These are phyloP conservation scores for Tor tambroides DNA, from an alignment of 2,113 vertebrate genomes.

Conservation along the genomic window DNA sequence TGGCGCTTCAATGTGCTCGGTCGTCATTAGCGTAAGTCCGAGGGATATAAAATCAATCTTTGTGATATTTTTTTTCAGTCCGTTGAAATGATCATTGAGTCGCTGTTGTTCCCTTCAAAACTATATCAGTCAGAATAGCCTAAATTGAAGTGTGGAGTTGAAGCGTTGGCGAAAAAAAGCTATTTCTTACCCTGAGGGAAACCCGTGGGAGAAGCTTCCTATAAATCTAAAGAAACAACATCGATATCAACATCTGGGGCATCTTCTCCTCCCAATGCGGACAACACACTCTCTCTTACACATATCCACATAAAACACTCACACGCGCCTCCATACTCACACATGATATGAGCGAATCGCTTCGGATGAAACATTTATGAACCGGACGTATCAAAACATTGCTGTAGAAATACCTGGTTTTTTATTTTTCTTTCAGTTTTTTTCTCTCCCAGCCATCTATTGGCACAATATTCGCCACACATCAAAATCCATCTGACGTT, in stretches of 20 bases:
- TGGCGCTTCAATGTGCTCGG: conserved; percentile 30
- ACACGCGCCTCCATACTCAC: conserved; percentile 30
- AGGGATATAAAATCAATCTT: conserved; percentile 57
- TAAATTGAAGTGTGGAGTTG: conserved; percentile 63
- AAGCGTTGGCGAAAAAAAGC: conserved; percentile 58
- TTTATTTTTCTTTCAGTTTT: conserved; percentile 20
- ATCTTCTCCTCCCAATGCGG: conserved; percentile 50
- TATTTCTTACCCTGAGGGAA: conserved; percentile 60
- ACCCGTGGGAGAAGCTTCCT: conserved; percentile 56
- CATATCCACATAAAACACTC: conserved; percentile 42
- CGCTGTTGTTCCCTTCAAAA: conserved; percentile 54
- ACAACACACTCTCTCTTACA: conserved; percentile 45
- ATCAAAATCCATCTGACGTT: conserved; percentile 22
- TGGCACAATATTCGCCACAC: background rate
- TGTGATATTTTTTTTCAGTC: conserved; percentile 50
- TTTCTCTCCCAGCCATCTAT: conserved; percentile 29
- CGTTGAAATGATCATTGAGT: conserved; percentile 54
- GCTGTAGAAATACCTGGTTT: conserved; percentile 24
- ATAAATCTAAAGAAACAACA: conserved; percentile 67
- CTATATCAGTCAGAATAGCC: conserved; percentile 59
- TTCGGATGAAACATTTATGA: conserved; percentile 41
- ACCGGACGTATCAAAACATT: conserved; percentile 40
- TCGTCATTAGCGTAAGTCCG: conserved; percentile 34
- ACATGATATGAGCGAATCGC: conserved; percentile 22
- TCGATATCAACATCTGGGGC: conserved; percentile 65